Base-by-base conservation (phyloP, 2,113 vertebrate species). In the Cynocephalus volans region DNA sequence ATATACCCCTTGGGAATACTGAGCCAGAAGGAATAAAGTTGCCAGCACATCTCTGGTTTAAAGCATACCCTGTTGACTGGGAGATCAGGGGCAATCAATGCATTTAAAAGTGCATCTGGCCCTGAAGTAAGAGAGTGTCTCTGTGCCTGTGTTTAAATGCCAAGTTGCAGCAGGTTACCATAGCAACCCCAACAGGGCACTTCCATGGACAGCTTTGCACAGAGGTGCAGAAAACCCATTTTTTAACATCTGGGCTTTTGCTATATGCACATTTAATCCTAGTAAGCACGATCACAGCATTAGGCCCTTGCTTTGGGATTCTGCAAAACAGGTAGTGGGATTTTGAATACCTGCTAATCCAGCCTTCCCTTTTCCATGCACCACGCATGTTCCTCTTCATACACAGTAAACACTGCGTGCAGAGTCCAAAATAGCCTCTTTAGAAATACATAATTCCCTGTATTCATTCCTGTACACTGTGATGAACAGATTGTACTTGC, bases 121-220 rank as follows among this genome's bases (percentile, higher is more conserved):
- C 70, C 83, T 82, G 56, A 93, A 94, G 33, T 82, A 48, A 94
- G 54, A 97, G 81, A 82, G 67, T 60, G 23, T 84, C 31, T 41
- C 76, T 88, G 70, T 73, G 76, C 87, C 50, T 86, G 11, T 81
- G 80, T 90, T 52, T 82, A 90, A 91, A 96, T 94, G 77, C 86
- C 90, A 96, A 94, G 75, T 92, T 95, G 89, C 96, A 96, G 64
- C 73, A 95, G 88, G 98, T 98, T 96, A 76, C 98, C 95, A 97
- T 98, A 92, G 97, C 94, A 98, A 98, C 98, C n/a, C 75, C 84
- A 93, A 69, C 65, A 97, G 86, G 92, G 82, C 48, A 67, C 80
- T 98, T 93, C 96, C 86, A 23, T 81, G 93, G 93, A 82, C 88
- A 96, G 95, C 93, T 93, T 62, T 93, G 56, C 70, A 96, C 26